Evolutionary conservation across 2,797 vertebrate genomes (phyloP), one percentile per base, ranked within the genome.

Genomic region (Salmo trutta): DNA sequence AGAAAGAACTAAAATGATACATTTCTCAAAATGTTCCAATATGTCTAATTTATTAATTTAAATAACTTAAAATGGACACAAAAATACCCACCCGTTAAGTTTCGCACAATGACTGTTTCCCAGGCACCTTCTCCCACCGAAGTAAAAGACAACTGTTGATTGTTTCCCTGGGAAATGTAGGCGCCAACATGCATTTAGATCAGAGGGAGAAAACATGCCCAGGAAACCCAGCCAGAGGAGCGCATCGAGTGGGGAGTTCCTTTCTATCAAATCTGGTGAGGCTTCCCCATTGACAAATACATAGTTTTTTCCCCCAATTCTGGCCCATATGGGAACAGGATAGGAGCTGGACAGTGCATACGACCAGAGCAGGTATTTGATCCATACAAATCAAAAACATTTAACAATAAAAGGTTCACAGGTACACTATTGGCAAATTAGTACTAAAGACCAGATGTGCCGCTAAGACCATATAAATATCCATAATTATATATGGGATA

Each of bases 1-100:
- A 10, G 24, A 79, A 64, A 33, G 56, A 12, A 51, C 84, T 80
- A 71, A 71, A 2, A 82, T n/a, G 47, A 85, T 51, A 70, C 5
- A 8, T 73, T 82, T 24, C 24, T 24, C 24, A 24, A 24, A 24
- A 24, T 24, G 0, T 75, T 90, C 87, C 90, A 73, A 82, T 88
- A 83, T 89, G 89, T 92, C 91, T 89, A 90, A 54, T 65, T 93
- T 93, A 92, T 95, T 95, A 90, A 93, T 92, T 94, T 93, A 95
- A 95, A 95, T 95, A 94, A 94, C 91, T 94, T 94, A 94, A 91
- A 47, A 92, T 88, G 86, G 90, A 93, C 91, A 93, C 87, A 93
- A 92, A 82, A 92, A 90, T 88, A 88, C 88, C 88, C 86, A 85
- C 84, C 90, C 82, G 83, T 83, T 64, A 64, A 85, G 88, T 84